Conservation (phyloP, 1,140 invertebrate genomes). For the Rhizoglyphus robini region DNA sequence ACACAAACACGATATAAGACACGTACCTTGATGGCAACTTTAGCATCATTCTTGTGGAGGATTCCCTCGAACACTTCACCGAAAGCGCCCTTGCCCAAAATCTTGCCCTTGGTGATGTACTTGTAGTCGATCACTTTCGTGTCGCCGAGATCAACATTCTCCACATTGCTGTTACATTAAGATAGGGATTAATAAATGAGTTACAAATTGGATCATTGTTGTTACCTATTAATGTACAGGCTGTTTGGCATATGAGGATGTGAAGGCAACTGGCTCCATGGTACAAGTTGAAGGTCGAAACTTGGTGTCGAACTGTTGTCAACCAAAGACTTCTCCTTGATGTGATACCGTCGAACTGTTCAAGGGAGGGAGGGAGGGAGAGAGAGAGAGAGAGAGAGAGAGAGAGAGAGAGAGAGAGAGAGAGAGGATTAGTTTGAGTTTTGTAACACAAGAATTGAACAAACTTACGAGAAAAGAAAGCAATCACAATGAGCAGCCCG, state of each 20-base stretch:
- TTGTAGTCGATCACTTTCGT: slow-evolving; percentile 68
- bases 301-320: not conserved
- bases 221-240: slow-evolving; percentile 18
- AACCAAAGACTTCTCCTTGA: slow-evolving; percentile 10
- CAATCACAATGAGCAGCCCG: not conserved
- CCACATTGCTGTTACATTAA: slow-evolving; percentile 31
- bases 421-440: not conserved
- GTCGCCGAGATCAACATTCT: slow-evolving; percentile 50
- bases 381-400: not conserved
- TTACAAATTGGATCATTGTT: slow-evolving; percentile 1
- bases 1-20: not conserved
- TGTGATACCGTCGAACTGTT: slow-evolving; percentile 3
- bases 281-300: slow-evolving; percentile 2
- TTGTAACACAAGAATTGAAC: not conserved
- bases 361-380: no score
- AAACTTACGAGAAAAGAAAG: not conserved
- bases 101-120: slow-evolving; percentile 65
- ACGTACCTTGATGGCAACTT: slow-evolving; percentile 68
- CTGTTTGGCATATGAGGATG: slow-evolving; percentile 18
- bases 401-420: not conserved
- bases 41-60: slow-evolving; percentile 35
- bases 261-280: slow-evolving; percentile 16
- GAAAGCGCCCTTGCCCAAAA: slow-evolving; percentile 88
- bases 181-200: not conserved
- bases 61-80: slow-evolving; percentile 88